A percentile compares a stretch with the other conserved stretches of the same genome.
Conservation (phyloP, 2,888 invertebrate genomes). For the Dioctria rufipes region DNA sequence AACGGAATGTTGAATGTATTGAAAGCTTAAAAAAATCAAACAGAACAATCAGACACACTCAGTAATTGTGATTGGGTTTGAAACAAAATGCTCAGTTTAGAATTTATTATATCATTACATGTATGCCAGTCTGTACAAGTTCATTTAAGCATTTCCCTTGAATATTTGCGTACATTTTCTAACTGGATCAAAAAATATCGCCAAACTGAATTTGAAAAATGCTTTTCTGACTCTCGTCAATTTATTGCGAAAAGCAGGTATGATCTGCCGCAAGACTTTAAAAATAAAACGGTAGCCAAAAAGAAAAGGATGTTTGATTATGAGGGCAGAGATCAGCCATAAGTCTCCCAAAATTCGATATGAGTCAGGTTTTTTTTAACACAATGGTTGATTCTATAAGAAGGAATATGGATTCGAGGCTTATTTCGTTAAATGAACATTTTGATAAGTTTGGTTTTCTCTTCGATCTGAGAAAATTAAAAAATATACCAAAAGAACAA, state of each 20-base stretch:
- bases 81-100: too few species aligned
- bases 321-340: not conserved
- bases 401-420: too few species aligned
- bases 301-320: too few species aligned
- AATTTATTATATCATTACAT: too few species aligned
- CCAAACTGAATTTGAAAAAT: too few species aligned
- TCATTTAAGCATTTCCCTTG: slow-evolving; percentile 23
- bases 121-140: slow-evolving; percentile 29
- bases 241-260: slow-evolving; percentile 28
- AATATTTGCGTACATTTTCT: too few species aligned
- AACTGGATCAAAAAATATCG: slow-evolving; percentile 13
- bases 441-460: not conserved
- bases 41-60: too few species aligned
- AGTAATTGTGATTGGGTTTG: too few species aligned
- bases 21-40: too few species aligned
- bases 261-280: too few species aligned
- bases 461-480: not conserved
- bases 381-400: slow-evolving; percentile 7
- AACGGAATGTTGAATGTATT: too few species aligned
- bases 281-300: not conserved
- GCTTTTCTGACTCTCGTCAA: slow-evolving; percentile 8
- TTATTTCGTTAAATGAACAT: not conserved
- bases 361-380: slow-evolving; percentile 10
- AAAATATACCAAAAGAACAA: not conserved
- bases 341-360: not conserved